Percentiles rank a stretch among this genome's conserved stretches.
These are phyloP conservation scores for Alsophila aescularia DNA, from an alignment of 2,888 invertebrate genomes.

Conservation along the genomic window DNA sequence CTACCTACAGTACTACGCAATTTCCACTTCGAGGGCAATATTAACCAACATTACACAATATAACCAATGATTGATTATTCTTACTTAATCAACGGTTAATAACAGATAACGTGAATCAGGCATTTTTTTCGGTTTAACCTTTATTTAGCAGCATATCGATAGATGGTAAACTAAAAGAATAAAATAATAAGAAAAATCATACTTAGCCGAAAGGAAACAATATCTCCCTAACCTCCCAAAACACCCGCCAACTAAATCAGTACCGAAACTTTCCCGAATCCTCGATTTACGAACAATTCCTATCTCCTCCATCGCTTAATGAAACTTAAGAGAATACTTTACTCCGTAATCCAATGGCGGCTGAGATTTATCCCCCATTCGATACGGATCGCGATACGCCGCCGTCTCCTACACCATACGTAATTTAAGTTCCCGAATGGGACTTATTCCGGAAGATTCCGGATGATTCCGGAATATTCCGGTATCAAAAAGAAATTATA, in stretches of 20 bases:
- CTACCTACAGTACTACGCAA: too few relatives aligned
- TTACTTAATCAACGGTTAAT: too few relatives aligned
- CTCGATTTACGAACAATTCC: constrained; percentile 53
- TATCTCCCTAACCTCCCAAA: constrained; percentile 3
- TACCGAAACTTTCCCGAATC: constrained; percentile 51
- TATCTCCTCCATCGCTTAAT: constrained; percentile 78
- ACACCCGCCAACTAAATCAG: constrained; percentile 41
- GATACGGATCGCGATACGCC: constrained; percentile 75
- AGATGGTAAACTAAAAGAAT: too few relatives aligned
- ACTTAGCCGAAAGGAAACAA: not conserved
- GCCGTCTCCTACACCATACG: constrained; percentile 65
- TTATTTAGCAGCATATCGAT: too few relatives aligned
- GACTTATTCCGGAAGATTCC: constrained; percentile 52
- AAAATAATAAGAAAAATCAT: not conserved
- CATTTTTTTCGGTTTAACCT: too few relatives aligned
- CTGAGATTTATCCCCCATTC: constrained; percentile 71
- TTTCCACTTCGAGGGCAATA: too few relatives aligned
- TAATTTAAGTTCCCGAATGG: constrained; percentile 76
- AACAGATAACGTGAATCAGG: too few relatives aligned
- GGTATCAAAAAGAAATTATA: constrained; percentile 81
- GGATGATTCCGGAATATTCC: constrained; percentile 8
- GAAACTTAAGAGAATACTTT: constrained; percentile 81
- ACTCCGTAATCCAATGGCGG: constrained; percentile 73
- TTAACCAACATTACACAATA: too few relatives aligned
- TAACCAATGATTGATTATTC: too few relatives aligned